Base-by-base conservation (phyloP, 2,797 vertebrate species). In the Muraenolepis orangiensis region DNA sequence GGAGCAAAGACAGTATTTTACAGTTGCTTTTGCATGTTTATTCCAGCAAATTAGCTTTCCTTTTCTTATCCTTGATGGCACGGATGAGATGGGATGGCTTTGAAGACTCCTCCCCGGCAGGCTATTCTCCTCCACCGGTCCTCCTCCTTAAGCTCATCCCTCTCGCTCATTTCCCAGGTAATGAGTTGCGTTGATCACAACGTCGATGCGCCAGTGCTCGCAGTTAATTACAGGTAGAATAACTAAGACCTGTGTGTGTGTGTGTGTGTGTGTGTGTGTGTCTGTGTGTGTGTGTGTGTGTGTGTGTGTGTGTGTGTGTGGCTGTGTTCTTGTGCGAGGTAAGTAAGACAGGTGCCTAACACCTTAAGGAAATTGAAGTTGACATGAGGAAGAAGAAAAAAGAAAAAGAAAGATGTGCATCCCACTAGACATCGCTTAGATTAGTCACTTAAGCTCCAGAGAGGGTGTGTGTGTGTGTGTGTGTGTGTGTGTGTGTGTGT, bases 141-240 rank as follows among this genome's bases (percentile, higher is more conserved):
- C 77, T 51, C 18, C 66, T 71, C 23, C 40, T 74, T 71, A 3
- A 46, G 74, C 76, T 80, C 68, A 31, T 67, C 74, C 4, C 12
- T 64, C 28, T 38, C 69, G 2, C 18, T 31, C 26, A 46, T 70
- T 78, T 77, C 72, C 32, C 74, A 80, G 81, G 78, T 88, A 87
- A 89, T 83, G 81, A 88, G 81, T 73, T 80, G 77, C 83, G 81
- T 82, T 84, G 84, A 87, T 89, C 78, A 83, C 75, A 86, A 81
- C 81, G 82, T 66, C 74, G 79, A 90, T 76, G 73, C 80, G 40
- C 26, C 79, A 42, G 29, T 51, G 81, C 75, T 84, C 80, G 74
- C 70, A 76, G 76, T 82, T 89, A 88, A 91, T 89, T 87, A 87
- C 82, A 88, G 80, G 80, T 87, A 77, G 40, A 84, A 80, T 77